phyloP scores from a whole-genome alignment of 1,140 invertebrate genomes.

The Aleiodes sp. region DNA sequence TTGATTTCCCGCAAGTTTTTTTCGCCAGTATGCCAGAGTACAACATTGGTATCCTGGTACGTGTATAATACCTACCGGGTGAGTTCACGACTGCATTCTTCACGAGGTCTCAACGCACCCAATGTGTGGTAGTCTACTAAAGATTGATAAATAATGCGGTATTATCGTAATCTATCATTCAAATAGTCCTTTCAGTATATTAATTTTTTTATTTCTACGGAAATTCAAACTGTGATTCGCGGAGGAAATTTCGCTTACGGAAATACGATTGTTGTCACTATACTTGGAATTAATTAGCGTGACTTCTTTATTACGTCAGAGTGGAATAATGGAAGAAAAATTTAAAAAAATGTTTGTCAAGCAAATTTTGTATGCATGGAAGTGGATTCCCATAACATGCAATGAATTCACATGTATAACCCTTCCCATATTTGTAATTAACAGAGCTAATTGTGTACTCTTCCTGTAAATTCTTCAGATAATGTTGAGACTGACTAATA shows the following conservation, averaged over 20 bases:
- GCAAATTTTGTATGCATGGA: constrained; percentile 10
- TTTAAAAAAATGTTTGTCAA: neutral
- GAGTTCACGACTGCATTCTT: constrained; percentile 29
- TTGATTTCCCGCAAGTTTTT: constrained; percentile 27
- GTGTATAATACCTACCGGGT: constrained; percentile 8
- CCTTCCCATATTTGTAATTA: constrained; percentile 33
- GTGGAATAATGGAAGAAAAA: constrained; percentile 17
- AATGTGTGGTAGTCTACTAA: neutral
- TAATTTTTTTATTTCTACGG: neutral
- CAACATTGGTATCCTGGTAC: neutral
- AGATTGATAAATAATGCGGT: neutral
- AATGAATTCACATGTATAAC: constrained; percentile 18
- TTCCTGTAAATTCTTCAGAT: neutral
- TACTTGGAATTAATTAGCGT: constrained; percentile 51
- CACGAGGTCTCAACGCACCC: neutral
- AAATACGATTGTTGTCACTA: constrained; percentile 12
- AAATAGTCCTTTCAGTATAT: too few species aligned
- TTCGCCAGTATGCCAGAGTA: neutral
- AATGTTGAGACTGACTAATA: neutral
- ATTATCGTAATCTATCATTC: neutral
- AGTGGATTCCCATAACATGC: constrained; percentile 43
- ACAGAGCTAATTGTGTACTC: neutral
- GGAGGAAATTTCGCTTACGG: too few species aligned
- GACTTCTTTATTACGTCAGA: constrained; percentile 49
- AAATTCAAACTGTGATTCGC: too few species aligned